phyloP scores from a whole-genome alignment of 2,797 vertebrate genomes.

The Siniperca obscura region DNA sequence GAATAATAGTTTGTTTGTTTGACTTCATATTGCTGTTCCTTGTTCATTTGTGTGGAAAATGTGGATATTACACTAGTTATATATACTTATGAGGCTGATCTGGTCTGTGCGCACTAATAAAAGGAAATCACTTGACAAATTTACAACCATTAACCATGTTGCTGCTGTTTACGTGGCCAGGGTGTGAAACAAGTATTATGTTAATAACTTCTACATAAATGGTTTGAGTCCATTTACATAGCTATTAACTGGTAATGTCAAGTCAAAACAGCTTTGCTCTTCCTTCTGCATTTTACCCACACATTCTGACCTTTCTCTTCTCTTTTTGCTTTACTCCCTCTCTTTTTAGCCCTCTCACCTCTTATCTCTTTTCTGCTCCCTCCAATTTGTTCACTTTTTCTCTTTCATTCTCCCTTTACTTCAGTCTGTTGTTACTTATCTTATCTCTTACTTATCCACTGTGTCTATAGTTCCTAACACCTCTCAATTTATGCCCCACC shows the following conservation, averaged over 20 bases:
- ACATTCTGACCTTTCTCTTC: constrained; percentile 26
- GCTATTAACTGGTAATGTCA: constrained; percentile 61
- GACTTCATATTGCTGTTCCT: neutral
- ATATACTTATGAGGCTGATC: constrained; percentile 17
- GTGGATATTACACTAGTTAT: neutral
- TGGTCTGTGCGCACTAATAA: constrained; percentile 22
- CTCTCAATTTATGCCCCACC: neutral
- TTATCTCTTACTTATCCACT: neutral
- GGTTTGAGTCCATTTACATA: constrained; percentile 52
- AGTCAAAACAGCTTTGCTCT: constrained; percentile 48
- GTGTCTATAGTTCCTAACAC: neutral
- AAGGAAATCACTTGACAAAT: constrained; percentile 42
- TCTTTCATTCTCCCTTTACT: neutral
- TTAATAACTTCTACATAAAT: constrained; percentile 45
- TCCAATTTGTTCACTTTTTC: neutral
- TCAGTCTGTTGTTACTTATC: constrained; percentile 11
- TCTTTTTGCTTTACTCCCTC: constrained; percentile 10
- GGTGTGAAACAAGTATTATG: constrained; percentile 48
- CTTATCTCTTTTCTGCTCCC: neutral
- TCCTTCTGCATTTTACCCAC: constrained; percentile 27
- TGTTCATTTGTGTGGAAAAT: constrained; percentile 17
- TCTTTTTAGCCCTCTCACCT: constrained; percentile 2
- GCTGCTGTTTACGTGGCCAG: constrained; percentile 41
- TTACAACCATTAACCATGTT: constrained; percentile 33
- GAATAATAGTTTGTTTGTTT: constrained; percentile 18